Conservation (phyloP, 92 coral and sea anemone species). For the Palythoa heliodiscus region DNA sequence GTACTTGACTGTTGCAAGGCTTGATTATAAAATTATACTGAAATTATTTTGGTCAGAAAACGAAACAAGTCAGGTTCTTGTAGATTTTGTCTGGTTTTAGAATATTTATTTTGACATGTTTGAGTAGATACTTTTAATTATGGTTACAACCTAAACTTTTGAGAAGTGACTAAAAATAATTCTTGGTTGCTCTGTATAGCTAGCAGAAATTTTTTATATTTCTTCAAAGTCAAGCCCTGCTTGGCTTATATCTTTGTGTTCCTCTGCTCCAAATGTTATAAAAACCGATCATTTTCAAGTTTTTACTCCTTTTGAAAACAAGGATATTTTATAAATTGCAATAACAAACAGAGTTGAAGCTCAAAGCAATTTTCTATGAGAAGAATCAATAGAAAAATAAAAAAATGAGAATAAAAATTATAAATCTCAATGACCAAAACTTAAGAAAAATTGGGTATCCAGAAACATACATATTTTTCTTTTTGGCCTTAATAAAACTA, state of each 20-base stretch:
- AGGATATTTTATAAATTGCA: too few species aligned
- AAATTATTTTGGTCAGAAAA: neutral
- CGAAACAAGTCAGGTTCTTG: neutral
- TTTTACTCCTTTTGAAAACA: too few species aligned
- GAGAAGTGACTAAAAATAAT: neutral
- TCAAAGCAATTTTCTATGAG: too few species aligned
- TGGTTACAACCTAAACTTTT: neutral
- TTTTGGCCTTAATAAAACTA: too few species aligned
- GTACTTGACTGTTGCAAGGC: neutral
- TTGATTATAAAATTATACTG: neutral
- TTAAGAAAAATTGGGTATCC: too few species aligned
- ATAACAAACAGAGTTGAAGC: too few species aligned
- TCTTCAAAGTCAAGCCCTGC: neutral
- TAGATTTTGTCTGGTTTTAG: neutral
- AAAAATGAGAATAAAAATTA: too few species aligned
- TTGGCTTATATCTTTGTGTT: neutral
- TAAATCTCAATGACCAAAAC: too few species aligned
- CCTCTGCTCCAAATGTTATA: neutral
- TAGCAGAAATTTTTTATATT: neutral
- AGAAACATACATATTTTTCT: too few species aligned
- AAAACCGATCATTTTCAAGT: too few species aligned
- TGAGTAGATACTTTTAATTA: neutral
- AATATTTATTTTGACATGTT: neutral
- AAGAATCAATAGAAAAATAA: too few species aligned
- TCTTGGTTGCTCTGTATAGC: constrained; percentile 1